Base-by-base conservation (phyloP, 1,140 invertebrate genomes). In the Drosophila bipectinata region DNA sequence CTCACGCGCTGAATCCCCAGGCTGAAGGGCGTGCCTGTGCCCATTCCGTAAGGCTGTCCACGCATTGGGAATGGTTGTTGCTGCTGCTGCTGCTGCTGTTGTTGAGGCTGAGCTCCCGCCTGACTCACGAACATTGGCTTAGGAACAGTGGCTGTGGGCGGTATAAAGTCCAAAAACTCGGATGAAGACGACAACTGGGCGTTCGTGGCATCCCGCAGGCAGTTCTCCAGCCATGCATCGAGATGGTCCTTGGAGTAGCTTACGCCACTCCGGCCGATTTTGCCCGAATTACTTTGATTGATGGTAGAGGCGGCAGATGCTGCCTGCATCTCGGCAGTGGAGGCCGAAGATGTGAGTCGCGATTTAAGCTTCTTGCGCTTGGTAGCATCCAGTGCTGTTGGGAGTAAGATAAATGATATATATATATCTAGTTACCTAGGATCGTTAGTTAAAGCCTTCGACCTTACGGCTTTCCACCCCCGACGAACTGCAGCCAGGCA, bases 281-380 rank as follows among this genome's bases (percentile, higher is more conserved):
- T 59, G 15, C 61, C 52, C 47, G 45, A 60, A 15, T 53, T 67
- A 39, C 28, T 18, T 14, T 66, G 69, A 24, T 48, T 68, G 44
- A 21, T 37, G 9, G 72, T n/a, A 14, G 41, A 44, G 1, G 41
- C 15, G 14, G 41, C 15, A 12, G 66, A 9, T 9, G 58, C 18
- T 14, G 60, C 21, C n/a, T 28, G 26, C 26, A 32, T 28, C 55
- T 69, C 32, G 39, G 66, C 18, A 32, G 61, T 37, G 39, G 59
- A 15, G 7, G 54, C 14, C 21, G 62, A 3, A 21, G 61, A n/a
- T 32, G 66, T 39, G 6, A 74, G 14, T 21, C 90, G 90, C 45
- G 90, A 85, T 64, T 90, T 91, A 7, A 91, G 55, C 47, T 91
- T 91, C 59, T 91, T 91, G 10, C 90, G 90, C 52, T 91, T 91